Percentiles rank a stretch among this genome's conserved stretches.
Evolutionary conservation across 2,888 invertebrate genomes (phyloP).

Genomic region (Napeogenes sylphis): DNA sequence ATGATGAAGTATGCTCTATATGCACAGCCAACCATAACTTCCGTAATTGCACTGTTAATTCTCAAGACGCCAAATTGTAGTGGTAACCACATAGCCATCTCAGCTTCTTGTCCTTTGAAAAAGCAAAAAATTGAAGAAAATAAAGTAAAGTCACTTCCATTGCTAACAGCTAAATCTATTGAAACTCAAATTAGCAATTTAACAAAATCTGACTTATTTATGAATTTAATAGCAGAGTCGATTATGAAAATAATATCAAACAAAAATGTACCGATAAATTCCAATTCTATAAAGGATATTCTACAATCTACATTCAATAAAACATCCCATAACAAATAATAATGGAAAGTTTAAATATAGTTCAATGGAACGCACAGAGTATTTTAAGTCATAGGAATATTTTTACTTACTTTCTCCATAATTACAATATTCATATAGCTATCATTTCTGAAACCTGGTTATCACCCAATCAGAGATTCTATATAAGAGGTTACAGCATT

Average conservation of each 20-base stretch:
- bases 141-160: slow-evolving; percentile 13
- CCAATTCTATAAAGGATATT: no score
- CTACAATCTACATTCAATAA: no score
- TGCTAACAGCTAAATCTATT: slow-evolving; percentile 1
- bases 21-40: slow-evolving; percentile 17
- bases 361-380: no score
- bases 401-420: no score
- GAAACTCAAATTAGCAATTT: slow-evolving; percentile 6
- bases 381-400: no score
- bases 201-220: slow-evolving; percentile 10
- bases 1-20: slow-evolving; percentile 18
- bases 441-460: background rate
- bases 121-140: no score
- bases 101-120: no score
- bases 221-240: slow-evolving; percentile 9
- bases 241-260: slow-evolving; percentile 12
- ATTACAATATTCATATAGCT: no score
- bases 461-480: slow-evolving; percentile 5
- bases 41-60: slow-evolving; percentile 13
- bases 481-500: slow-evolving; percentile 8
- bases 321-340: no score
- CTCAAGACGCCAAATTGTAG: slow-evolving; percentile 11
- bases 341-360: no score
- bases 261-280: no score
- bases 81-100: no score